These are phyloP conservation scores for Hoplostethus atlanticus DNA, from an alignment of 2,797 vertebrate genomes.

Conservation along the genomic window DNA sequence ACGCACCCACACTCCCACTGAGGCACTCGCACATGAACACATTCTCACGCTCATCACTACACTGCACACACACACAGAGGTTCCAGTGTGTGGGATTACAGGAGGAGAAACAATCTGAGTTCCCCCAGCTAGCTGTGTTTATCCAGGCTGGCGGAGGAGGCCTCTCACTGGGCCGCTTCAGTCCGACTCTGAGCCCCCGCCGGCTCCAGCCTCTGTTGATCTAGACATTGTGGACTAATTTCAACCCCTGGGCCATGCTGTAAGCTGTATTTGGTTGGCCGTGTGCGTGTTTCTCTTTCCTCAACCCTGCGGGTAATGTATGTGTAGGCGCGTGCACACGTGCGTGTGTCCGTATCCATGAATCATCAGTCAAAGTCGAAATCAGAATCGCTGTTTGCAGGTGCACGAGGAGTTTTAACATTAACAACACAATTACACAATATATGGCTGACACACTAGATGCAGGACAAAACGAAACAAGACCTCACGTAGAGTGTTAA, in stretches of 20 bases:
- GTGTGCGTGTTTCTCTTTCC: neutral
- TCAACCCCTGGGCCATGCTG: constrained; percentile 24
- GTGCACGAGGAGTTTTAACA: neutral
- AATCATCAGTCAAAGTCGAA: constrained; percentile 11
- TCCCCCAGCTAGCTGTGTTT: constrained; percentile 37
- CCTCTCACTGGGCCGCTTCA: constrained; percentile 39
- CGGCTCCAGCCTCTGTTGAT: constrained; percentile 55
- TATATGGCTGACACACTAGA: neutral
- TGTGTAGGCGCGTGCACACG: neutral
- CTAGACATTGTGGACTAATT: constrained; percentile 41
- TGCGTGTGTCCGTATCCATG: neutral
- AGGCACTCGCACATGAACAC: constrained; percentile 5
- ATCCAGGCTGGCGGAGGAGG: constrained; percentile 47
- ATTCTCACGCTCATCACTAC: constrained; percentile 13
- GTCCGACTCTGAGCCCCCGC: constrained; percentile 29
- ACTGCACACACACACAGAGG: constrained; percentile 25
- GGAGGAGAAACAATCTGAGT: constrained; percentile 48
- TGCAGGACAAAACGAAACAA: neutral
- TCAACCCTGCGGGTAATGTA: neutral
- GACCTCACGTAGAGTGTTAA: neutral
- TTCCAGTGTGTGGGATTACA: constrained; percentile 38
- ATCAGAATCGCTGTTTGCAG: neutral
- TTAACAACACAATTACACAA: constrained; percentile 1
- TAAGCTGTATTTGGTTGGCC: constrained; percentile 2
- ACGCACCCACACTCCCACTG: neutral